Percentiles rank a stretch among this genome's conserved stretches.
phyloP scores from a whole-genome alignment of 2,797 vertebrate species.

The Parauchenoglanis ngamensis region DNA sequence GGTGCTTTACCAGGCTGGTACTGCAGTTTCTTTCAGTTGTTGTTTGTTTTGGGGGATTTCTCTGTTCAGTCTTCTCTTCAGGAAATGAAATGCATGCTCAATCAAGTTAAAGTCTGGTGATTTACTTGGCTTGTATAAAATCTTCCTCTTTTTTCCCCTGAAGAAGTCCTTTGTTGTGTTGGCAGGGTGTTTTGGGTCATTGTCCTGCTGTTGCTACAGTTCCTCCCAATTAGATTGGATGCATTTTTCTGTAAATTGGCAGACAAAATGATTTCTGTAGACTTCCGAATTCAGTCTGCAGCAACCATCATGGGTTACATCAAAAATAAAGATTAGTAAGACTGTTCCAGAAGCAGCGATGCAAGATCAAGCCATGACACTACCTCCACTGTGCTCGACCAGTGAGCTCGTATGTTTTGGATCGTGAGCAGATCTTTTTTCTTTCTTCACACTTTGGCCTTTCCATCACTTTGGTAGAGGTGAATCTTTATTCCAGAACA shows the following conservation, averaged over 20 bases:
- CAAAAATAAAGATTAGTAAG: neutral
- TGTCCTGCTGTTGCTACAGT: neutral
- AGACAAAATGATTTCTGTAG: neutral
- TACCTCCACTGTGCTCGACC: neutral
- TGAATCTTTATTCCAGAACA: neutral
- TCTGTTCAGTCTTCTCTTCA: neutral
- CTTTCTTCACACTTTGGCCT: neutral
- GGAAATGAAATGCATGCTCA: neutral
- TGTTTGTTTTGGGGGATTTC: neutral
- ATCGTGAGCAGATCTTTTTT: neutral
- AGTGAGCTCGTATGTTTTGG: neutral
- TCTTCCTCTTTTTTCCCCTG: too few species aligned
- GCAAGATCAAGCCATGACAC: neutral
- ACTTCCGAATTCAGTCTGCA: neutral
- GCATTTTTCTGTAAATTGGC: neutral
- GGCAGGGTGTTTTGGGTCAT: neutral
- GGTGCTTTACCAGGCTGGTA: neutral
- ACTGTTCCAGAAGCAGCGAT: neutral
- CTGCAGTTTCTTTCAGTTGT: neutral
- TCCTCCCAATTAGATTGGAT: neutral
- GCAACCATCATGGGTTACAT: neutral
- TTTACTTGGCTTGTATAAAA: neutral
- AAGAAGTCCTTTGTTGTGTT: neutral
- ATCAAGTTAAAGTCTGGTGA: neutral
- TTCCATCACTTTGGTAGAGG: neutral